phyloP scores from a whole-genome alignment of 2,113 vertebrate genomes.

The Mustela nigripes region DNA sequence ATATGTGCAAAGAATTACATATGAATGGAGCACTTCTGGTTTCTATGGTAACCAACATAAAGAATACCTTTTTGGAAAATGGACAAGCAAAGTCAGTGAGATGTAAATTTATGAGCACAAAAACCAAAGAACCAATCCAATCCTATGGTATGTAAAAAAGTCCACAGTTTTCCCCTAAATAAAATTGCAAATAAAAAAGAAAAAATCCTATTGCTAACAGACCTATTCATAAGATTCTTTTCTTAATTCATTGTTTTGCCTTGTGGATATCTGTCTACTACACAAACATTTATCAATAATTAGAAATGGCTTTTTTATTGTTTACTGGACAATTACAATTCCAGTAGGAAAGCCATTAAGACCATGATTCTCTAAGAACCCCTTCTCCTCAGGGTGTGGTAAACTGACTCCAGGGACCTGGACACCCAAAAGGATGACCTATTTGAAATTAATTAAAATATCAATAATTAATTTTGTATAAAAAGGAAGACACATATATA shows the following conservation, averaged over 20 bases:
- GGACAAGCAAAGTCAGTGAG: slow-evolving; percentile 73
- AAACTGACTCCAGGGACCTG: background rate
- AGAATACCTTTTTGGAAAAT: slow-evolving; percentile 80
- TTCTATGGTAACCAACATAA: slow-evolving; percentile 83
- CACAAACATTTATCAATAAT: slow-evolving; percentile 49
- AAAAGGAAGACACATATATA: background rate
- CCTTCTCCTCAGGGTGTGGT: background rate
- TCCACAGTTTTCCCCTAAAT: background rate
- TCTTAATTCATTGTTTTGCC: background rate
- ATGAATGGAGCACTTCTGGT: slow-evolving; percentile 75
- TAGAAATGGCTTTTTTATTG: background rate
- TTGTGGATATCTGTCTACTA: background rate
- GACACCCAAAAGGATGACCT: background rate
- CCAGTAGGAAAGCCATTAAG: background rate
- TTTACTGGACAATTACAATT: background rate
- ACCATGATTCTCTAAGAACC: background rate
- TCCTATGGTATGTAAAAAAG: slow-evolving; percentile 57
- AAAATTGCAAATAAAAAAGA: background rate
- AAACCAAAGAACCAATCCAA: slow-evolving; percentile 53
- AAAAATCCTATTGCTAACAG: background rate
- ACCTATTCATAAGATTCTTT: background rate
- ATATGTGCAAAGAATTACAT: slow-evolving; percentile 48
- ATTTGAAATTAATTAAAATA: slow-evolving; percentile 51
- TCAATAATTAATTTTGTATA: background rate
- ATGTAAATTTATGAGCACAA: slow-evolving; percentile 78